phyloP scores from a whole-genome alignment of 1,140 invertebrate species.

The Atta cephalotes region DNA sequence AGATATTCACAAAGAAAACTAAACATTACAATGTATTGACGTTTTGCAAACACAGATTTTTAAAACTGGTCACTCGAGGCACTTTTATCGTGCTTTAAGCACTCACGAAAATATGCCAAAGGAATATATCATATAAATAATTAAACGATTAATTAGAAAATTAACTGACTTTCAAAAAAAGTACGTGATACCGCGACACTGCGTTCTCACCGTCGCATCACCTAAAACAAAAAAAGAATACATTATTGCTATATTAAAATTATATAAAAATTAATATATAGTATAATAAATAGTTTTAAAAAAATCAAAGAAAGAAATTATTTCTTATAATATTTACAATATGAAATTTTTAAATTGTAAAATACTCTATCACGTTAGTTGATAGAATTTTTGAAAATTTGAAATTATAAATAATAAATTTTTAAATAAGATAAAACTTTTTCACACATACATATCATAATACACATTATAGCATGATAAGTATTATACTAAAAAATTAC shows the following conservation, averaged over 20 bases:
- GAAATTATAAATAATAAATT: background rate
- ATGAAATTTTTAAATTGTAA: background rate
- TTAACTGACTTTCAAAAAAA: slow-evolving; percentile 7
- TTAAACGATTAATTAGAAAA: background rate
- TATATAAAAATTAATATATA: background rate
- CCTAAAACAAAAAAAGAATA: slow-evolving; percentile 47
- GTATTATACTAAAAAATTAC: no score
- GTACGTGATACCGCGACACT: background rate
- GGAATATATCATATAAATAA: slow-evolving; percentile 26
- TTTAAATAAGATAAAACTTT: background rate
- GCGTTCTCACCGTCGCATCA: slow-evolving; percentile 6
- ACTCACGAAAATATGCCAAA: background rate
- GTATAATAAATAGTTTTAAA: background rate
- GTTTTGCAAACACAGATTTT: background rate
- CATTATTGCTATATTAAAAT: background rate
- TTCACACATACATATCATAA: background rate
- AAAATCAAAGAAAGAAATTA: background rate
- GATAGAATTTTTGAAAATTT: background rate
- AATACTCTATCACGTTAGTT: background rate
- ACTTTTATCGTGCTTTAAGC: background rate
- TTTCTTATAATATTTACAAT: background rate
- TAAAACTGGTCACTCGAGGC: background rate
- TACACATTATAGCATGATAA: background rate
- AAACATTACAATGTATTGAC: slow-evolving; percentile 15
- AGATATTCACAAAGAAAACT: background rate